Evolutionary conservation across 2,888 invertebrate species (phyloP), one percentile per base, ranked within the genome.

Genomic region (Reticulitermes lucifugus): DNA sequence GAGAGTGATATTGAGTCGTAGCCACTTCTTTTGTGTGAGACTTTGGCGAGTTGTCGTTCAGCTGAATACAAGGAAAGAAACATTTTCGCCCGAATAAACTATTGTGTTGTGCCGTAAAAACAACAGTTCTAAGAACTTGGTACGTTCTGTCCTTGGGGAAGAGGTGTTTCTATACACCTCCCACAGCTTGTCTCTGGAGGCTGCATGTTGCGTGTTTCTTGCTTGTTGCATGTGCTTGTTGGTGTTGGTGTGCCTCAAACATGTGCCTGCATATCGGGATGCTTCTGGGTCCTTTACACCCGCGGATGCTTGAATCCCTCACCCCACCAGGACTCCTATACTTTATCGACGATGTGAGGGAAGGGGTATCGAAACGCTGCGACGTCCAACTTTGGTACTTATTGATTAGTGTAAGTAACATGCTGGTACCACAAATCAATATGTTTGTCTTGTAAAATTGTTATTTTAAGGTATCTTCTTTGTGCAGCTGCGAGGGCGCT

Each of bases 211-310:
- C 18, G 6, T 41, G 79, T 46, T 79, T 21, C 46, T 79, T 79
- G 79, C 79, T 51, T 79, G 22, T 79, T 73, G 73, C 73, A 25
- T 71, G 18, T 71, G 71, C 71, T 71, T 71, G 18, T 29, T 71
- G 7, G 14, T 25, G 1, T 71, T 35, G 7, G 14, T 25, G 9
- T 71, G n/a, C 71, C 25, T 25, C 25, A 25, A 14, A 29, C n/a
- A 46, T 12, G 71, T 35, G 35, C 29, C n/a, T 29, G 25, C 29
- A 14, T 73, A n/a, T 65, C 6, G 65, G 25, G 25, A 4, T 65
- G 65, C 25, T 25, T 25, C n/a, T 65, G 65, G 65, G n/a, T 12
- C 65, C 6, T n/a, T 6, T 5, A 65, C 9, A 25, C 25, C 1
- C 25, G 18, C 60, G n/a, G 65, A 65, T 65, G 65, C 65, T 65